phyloP scores from a whole-genome alignment of 2,888 invertebrate genomes.

The Tricholauxania praeusta region DNA sequence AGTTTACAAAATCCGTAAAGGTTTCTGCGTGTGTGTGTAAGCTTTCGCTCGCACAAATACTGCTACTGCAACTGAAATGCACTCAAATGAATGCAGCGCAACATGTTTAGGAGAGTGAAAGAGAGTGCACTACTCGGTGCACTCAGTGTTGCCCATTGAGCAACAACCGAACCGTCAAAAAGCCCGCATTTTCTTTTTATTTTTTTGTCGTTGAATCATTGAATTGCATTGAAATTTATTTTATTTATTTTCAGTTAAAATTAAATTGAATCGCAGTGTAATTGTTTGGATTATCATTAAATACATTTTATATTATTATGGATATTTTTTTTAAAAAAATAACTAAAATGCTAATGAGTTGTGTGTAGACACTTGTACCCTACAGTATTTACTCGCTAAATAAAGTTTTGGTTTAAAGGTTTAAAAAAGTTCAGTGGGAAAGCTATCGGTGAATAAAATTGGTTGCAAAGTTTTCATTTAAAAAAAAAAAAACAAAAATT shows the following conservation, averaged over 20 bases:
- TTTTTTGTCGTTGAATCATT: conserved; percentile 18
- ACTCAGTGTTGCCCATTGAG: not conserved
- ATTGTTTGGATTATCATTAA: conserved; percentile 11
- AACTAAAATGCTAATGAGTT: conserved; percentile 43
- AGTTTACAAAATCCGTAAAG: not conserved
- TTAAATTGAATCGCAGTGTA: not conserved
- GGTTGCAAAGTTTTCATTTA: too few relatives aligned
- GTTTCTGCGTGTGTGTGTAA: not conserved
- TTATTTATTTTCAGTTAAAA: conserved; percentile 3
- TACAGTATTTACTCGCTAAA: too few relatives aligned
- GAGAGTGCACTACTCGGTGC: not conserved
- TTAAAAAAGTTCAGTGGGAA: too few relatives aligned
- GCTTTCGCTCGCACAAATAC: not conserved
- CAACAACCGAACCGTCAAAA: too few relatives aligned
- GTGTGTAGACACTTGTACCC: conserved; percentile 9
- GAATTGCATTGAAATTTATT: conserved; percentile 31
- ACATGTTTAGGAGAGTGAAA: not conserved
- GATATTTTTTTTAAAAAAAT: conserved; percentile 2
- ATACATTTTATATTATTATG: conserved; percentile 10
- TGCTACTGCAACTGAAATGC: conserved; percentile 4
- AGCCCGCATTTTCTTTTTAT: too few relatives aligned
- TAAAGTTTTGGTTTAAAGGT: too few relatives aligned
- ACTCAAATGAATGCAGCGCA: not conserved
- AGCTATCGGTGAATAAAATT: too few relatives aligned
- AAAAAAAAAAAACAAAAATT: too few relatives aligned